Conservation (phyloP, 2,113 vertebrate species). For the Atrichornis clamosus region DNA sequence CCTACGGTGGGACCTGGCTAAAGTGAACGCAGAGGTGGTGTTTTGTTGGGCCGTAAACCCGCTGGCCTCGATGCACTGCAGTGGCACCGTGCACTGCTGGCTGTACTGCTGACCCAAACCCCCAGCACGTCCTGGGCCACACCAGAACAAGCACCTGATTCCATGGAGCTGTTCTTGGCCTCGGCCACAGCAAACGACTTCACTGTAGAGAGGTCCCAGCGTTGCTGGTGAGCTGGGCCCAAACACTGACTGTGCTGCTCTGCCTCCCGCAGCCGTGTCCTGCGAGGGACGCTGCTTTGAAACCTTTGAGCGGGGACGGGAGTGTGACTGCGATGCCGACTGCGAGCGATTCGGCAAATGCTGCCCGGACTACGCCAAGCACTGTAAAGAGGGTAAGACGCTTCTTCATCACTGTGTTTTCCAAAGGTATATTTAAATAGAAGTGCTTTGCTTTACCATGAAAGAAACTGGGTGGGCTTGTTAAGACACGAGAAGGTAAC, state of each 20-base stretch:
- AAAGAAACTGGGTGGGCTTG: background rate
- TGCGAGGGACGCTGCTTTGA: constrained; percentile 93
- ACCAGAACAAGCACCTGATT: background rate
- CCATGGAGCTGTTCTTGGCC: background rate
- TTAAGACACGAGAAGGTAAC: background rate
- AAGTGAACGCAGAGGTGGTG: background rate
- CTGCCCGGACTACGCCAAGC: constrained; percentile 76
- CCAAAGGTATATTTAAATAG: background rate
- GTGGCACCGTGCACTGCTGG: background rate
- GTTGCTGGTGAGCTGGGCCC: background rate
- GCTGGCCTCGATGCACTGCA: background rate
- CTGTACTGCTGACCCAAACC: background rate
- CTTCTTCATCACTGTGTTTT: background rate
- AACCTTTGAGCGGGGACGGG: constrained; percentile 79
- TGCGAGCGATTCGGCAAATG: constrained; percentile 83
- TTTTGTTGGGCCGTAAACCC: background rate
- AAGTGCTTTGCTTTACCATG: background rate
- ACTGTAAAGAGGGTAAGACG: constrained; percentile 81
- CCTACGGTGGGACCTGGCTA: background rate
- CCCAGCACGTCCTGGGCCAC: background rate
- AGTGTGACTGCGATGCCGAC: constrained; percentile 84
- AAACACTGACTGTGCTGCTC: background rate
- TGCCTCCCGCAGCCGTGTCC: constrained; percentile 74
- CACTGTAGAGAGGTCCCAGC: background rate
- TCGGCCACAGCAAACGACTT: background rate